Evolutionary conservation across 2,888 invertebrate species (phyloP).

Genomic region (Oconnorella tubifera): DNA sequence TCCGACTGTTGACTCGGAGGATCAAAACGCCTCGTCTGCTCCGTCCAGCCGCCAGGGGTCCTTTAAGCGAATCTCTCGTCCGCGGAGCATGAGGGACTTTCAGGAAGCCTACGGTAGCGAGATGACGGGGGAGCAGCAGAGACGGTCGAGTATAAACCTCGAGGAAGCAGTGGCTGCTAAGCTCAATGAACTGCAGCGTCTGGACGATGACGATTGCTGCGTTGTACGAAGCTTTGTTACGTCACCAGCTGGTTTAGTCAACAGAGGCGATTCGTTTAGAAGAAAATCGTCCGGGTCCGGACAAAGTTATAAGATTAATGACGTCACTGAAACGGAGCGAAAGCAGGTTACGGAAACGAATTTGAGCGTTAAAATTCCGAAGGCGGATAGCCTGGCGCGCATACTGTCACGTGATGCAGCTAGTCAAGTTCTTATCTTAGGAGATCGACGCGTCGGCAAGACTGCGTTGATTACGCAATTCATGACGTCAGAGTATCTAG

Average conservation of each 20-base stretch:
- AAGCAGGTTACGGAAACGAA: background rate
- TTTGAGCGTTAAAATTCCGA: background rate
- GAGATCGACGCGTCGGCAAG: slow-evolving; percentile 24
- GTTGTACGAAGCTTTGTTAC: slow-evolving; percentile 20
- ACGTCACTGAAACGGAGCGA: too few species aligned
- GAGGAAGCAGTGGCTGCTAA: slow-evolving; percentile 22
- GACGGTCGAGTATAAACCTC: slow-evolving; percentile 19
- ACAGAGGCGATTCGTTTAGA: slow-evolving; percentile 23
- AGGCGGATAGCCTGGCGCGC: slow-evolving; percentile 5
- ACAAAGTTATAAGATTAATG: too few species aligned
- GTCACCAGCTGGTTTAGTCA: slow-evolving; percentile 19
- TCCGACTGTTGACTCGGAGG: background rate
- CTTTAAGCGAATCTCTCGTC: slow-evolving; percentile 8
- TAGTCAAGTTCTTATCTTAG: slow-evolving; percentile 18
- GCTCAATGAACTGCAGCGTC: slow-evolving; percentile 18
- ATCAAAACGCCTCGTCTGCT: background rate
- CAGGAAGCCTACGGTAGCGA: slow-evolving; percentile 9
- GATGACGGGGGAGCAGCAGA: background rate
- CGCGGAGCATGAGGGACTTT: slow-evolving; percentile 2
- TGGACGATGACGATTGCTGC: slow-evolving; percentile 18
- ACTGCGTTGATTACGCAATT: slow-evolving; percentile 22
- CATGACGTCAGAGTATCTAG: slow-evolving; percentile 27
- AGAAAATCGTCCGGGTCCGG: slow-evolving; percentile 4
- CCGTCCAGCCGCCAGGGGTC: slow-evolving; percentile 13
- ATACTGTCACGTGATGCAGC: slow-evolving; percentile 14